Base-by-base conservation (phyloP, 2,797 vertebrate species). In the Taenioides sp. region DNA sequence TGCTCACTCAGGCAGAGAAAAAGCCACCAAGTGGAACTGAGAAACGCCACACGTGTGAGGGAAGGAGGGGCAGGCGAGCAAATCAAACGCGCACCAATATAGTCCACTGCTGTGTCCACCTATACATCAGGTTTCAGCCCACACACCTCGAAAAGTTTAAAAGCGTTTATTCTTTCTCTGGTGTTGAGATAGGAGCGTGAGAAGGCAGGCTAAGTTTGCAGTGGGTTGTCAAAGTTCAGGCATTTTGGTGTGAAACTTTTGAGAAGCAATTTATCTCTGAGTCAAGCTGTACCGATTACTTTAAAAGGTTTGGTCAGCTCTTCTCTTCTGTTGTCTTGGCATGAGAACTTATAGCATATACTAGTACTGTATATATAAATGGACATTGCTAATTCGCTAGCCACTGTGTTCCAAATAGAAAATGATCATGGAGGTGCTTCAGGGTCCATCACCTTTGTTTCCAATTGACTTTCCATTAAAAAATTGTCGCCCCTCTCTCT, bases 1-100 rank as follows among this genome's bases (percentile, higher is more conserved):
- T 75, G 82, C 74, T 86, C 80, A 76, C 72, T 82, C 77, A 76
- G 82, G 83, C 76, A 58, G 69, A 69, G 52, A 71, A 75, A 59
- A 83, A 17, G 55, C 81, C 80, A 74, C 74, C 84, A 67, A 80
- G 82, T 74, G 71, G 70, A 86, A 90, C 78, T 16, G 31, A 73
- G 79, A 74, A 60, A 60, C 49, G 55, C 43, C 63, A 58, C n/a
- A 63, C 22, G 66, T 22, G 2, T 22, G 22, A 47, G 37, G 37
- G 62, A 64, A 18, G 62, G 37, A 64, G 22, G 62, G n/a, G 12
- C 37, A 12, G 37, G n/a, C 12, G 5, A 23, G 43, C n/a, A 64
- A 65, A 65, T 50, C 40, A 65, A 47, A 43, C 37, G n/a, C 62
- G 16, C 62, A 47, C 43, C 23, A 25, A 37, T 63, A 14, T 40